Base-by-base conservation (phyloP, 2,797 vertebrate genomes). In the Pseudotriccus pelzelni region DNA sequence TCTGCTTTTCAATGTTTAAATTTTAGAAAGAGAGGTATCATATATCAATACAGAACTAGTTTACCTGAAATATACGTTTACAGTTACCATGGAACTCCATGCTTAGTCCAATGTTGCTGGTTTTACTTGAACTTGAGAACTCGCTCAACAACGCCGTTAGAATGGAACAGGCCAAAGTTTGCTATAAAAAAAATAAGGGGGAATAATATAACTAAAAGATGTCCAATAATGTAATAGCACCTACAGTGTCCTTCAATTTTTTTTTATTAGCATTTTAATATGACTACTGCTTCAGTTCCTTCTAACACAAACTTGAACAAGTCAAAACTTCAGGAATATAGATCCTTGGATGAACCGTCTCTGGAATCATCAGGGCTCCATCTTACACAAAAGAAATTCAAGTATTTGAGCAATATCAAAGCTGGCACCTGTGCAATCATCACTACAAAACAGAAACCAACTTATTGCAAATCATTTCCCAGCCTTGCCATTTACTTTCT, bases 51-150 rank as follows among this genome's bases (percentile, higher is more conserved):
- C 12, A 89, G 67, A 84, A 79, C 63, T 79, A 81, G 32, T 81
- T 96, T 96, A 99, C 99, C 99, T 99, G 99, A 97, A 99, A 99
- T 85, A 99, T 94, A 75, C 99, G 98, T 97, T 99, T 99, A 98
- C 99, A 99, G 98, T 99, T 99, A 91, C 99, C 99, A 39, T 99
- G 99, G 93, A 99, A 99, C 97, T 99, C 99, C 99, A 99, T 99
- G 97, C 99, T 99, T 95, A 99, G 98, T 93, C 99, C 99, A 92
- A 99, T 99, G 98, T 99, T 99, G 98, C 99, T 99, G 96, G 99
- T 99, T 98, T 99, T 99, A 97, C 98, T 99, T 97, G 99, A 99
- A 98, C 99, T 99, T 97, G 99, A 99, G 97, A 99, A 99, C 97
- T 99, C 99, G 16, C 99, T 99, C 97, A 99, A 98, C 73, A 99